A percentile compares a stretch with the other conserved stretches of the same genome.
Evolutionary conservation across 2,113 vertebrate species (phyloP).

Genomic region (Orientallactaga bullata): DNA sequence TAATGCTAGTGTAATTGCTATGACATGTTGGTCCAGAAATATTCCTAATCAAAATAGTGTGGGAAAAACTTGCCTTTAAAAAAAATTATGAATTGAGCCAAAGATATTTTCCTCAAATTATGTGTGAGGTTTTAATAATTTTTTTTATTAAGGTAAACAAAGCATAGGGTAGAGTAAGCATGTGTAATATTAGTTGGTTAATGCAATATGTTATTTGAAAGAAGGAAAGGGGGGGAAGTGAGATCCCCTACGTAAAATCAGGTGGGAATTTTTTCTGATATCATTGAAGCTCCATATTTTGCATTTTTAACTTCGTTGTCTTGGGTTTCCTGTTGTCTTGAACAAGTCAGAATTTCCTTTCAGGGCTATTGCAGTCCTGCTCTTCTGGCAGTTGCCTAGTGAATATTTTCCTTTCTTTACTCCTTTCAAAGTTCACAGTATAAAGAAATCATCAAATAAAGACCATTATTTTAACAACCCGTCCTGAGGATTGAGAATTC

Average conservation of each 20-base stretch:
- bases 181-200: fast-evolving
- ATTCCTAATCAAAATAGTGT: neutral
- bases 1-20: neutral
- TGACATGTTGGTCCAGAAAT: constrained; percentile 44
- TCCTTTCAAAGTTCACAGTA: neutral
- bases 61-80: neutral
- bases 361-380: fast-evolving
- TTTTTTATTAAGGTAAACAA: neutral
- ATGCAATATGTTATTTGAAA: no score
- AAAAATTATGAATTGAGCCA: neutral
- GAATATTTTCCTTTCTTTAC: neutral
- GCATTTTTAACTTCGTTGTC: fast-evolving
- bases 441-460: neutral
- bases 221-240: fast-evolving
- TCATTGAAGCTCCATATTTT: fast-evolving
- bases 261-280: fast-evolving
- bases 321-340: fast-evolving
- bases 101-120: neutral
- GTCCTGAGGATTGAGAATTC: neutral
- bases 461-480: neutral
- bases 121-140: neutral
- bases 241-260: fast-evolving
- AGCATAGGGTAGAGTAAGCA: neutral
- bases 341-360: fast-evolving
- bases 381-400: no score